phyloP scores from a whole-genome alignment of 2,797 vertebrate species.

The Numenius phaeopus region DNA sequence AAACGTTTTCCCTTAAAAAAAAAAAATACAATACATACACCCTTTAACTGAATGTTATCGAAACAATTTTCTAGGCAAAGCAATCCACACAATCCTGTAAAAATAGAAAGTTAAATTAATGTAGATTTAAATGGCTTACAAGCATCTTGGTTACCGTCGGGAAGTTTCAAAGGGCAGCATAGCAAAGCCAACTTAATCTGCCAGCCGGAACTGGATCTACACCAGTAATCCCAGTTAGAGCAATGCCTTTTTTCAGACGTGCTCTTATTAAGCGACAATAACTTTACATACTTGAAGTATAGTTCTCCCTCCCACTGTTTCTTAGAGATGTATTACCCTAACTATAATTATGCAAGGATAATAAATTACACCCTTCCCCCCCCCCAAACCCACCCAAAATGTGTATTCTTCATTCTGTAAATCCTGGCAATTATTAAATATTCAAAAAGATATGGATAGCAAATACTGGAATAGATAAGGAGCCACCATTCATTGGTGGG shows the following conservation, averaged over 20 bases:
- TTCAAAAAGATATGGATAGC: not conserved
- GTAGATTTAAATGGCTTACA: not conserved
- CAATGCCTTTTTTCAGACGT: not conserved
- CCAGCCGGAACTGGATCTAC: not conserved
- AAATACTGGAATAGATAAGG: not conserved
- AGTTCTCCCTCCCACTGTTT: not conserved
- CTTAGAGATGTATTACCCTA: not conserved
- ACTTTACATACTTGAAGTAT: not conserved
- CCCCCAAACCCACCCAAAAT: not conserved
- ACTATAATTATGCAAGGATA: not conserved
- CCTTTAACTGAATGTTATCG: not conserved
- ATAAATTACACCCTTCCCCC: not conserved
- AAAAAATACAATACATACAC: too few relatives aligned
- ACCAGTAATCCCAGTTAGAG: not conserved
- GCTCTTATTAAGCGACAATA: not conserved
- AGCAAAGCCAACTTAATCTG: not conserved
- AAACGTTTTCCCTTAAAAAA: rapidly evolving
- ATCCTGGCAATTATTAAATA: not conserved
- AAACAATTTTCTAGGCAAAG: not conserved
- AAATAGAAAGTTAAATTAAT: not conserved
- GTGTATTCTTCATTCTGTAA: not conserved
- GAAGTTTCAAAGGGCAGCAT: not conserved
- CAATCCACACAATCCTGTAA: not conserved
- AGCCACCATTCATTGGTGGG: not conserved
- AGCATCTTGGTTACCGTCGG: not conserved